Conservation (phyloP, 2,888 invertebrate genomes). For the Acanthoscelides obtectus region DNA sequence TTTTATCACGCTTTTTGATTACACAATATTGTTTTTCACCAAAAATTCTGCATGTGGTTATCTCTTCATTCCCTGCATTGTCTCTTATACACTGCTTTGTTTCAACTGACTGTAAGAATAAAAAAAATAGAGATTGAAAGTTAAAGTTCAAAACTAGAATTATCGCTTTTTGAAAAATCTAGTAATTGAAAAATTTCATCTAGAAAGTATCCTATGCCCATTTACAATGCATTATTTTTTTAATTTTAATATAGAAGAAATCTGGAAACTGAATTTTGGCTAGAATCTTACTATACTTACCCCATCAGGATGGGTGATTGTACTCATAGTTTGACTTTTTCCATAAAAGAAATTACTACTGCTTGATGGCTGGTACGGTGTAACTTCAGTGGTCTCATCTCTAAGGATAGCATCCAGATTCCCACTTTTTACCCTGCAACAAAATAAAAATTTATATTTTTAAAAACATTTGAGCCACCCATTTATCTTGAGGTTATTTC, state of each 20-base stretch:
- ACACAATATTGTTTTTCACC: slow-evolving; percentile 42
- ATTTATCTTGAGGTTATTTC: too few species aligned
- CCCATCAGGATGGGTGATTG: slow-evolving; percentile 55
- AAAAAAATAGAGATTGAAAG: too few species aligned
- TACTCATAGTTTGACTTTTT: slow-evolving; percentile 52
- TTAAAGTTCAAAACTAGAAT: too few species aligned
- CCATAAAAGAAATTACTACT: slow-evolving; percentile 42
- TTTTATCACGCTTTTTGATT: slow-evolving; percentile 48
- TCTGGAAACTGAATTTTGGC: too few species aligned
- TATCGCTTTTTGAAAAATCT: too few species aligned
- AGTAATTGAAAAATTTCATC: too few species aligned
- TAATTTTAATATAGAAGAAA: too few species aligned
- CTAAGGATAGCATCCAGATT: slow-evolving; percentile 15
- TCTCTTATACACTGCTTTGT: slow-evolving; percentile 54
- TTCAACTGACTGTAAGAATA: slow-evolving; percentile 53
- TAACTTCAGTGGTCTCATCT: slow-evolving; percentile 6
- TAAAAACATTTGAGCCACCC: too few species aligned
- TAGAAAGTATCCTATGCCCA: too few species aligned
- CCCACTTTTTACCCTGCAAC: slow-evolving; percentile 15
- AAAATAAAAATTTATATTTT: too few species aligned
- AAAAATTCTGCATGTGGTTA: slow-evolving; percentile 48
- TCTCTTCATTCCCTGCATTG: slow-evolving; percentile 56
- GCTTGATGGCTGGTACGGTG: slow-evolving; percentile 4
- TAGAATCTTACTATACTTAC: slow-evolving; percentile 36
- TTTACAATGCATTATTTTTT: too few species aligned